Conservation (phyloP, 2,797 vertebrate species). For the Melopsittacus undulatus region DNA sequence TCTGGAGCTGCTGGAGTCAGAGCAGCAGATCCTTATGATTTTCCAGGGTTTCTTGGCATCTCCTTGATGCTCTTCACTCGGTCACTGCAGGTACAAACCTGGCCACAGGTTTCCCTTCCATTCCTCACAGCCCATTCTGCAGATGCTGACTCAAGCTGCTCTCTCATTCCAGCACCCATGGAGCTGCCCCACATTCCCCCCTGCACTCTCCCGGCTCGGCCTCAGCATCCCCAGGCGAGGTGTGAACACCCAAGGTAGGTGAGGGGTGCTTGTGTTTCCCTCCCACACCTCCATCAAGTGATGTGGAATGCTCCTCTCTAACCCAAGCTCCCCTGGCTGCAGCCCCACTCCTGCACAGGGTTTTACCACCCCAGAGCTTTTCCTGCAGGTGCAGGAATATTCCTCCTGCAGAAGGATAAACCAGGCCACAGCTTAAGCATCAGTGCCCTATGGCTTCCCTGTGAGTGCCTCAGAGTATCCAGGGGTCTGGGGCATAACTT, state of each 20-base stretch:
- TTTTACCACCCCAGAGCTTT: fast-evolving
- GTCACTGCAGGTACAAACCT: background rate
- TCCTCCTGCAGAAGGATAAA: background rate
- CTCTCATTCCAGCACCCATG: background rate
- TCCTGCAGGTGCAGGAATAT: background rate
- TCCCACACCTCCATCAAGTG: fast-evolving
- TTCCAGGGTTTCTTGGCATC: background rate
- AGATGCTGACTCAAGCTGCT: background rate
- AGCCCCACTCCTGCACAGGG: background rate
- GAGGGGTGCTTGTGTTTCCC: background rate
- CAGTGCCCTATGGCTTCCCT: background rate
- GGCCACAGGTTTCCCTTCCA: background rate
- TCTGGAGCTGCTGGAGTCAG: background rate
- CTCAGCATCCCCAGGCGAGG: background rate
- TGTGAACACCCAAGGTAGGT: conserved; percentile 55
- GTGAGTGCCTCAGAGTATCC: background rate
- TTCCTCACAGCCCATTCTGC: background rate
- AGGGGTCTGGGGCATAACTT: background rate
- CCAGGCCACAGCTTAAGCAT: background rate
- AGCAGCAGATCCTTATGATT: background rate
- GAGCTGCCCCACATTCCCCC: background rate
- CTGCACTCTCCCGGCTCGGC: fast-evolving
- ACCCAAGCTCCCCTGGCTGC: background rate
- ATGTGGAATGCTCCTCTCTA: background rate
- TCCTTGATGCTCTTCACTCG: background rate